phyloP scores from a whole-genome alignment of 2,113 vertebrate genomes.

The Epinephelus cyanopodus region DNA sequence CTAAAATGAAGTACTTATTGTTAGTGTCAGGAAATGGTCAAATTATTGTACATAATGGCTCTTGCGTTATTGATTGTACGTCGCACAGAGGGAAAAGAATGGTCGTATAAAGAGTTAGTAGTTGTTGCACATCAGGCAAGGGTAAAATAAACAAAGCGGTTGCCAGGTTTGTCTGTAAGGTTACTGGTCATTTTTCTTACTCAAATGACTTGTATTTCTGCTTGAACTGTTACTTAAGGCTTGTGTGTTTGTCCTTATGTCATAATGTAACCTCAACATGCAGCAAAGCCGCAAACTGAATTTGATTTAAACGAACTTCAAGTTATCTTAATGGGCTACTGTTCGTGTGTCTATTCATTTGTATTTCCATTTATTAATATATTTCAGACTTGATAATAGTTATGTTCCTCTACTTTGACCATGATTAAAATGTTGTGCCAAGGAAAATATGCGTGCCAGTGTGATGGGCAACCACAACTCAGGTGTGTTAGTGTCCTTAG shows the following conservation, averaged over 20 bases:
- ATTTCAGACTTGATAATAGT: not conserved
- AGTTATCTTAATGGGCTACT: not conserved
- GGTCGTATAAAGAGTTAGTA: too few relatives aligned
- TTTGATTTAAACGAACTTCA: not conserved
- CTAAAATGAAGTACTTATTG: too few relatives aligned
- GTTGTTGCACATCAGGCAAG: too few relatives aligned
- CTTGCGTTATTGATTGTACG: too few relatives aligned
- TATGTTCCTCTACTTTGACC: not conserved
- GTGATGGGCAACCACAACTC: slow-evolving; percentile 31
- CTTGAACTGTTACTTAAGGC: not conserved
- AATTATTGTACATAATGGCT: too few relatives aligned
- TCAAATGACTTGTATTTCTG: not conserved
- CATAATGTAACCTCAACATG: not conserved
- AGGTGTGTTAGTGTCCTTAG: slow-evolving; percentile 47
- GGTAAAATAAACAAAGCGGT: too few relatives aligned
- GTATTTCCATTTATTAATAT: not conserved
- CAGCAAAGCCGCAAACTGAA: not conserved
- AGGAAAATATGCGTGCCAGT: slow-evolving; percentile 1
- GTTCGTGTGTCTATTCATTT: not conserved
- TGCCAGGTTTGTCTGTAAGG: too few relatives aligned
- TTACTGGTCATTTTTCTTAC: too few relatives aligned
- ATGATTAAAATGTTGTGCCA: not conserved
- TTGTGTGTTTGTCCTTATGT: not conserved
- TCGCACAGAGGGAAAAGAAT: too few relatives aligned
- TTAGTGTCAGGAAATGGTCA: too few relatives aligned